phyloP scores from a whole-genome alignment of 2,888 invertebrate genomes.

The Dioctria linearis region DNA sequence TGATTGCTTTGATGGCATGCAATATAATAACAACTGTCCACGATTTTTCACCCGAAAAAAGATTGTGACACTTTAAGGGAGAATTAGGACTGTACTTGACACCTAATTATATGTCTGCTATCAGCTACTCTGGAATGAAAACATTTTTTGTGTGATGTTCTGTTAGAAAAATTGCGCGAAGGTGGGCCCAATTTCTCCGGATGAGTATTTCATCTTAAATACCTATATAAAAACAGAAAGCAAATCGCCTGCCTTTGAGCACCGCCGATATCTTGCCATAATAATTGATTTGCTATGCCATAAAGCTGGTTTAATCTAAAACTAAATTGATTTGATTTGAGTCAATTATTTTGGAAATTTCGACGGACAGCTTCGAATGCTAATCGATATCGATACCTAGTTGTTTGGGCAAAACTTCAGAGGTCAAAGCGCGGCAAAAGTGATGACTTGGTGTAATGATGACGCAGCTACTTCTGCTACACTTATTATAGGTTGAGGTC shows the following conservation, averaged over 20 bases:
- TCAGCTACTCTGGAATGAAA: neutral
- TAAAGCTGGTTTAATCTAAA: neutral
- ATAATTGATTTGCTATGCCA: constrained; percentile 37
- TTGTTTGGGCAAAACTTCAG: too few species aligned
- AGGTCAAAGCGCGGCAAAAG: too few species aligned
- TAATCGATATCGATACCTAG: too few species aligned
- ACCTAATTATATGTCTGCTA: constrained; percentile 37
- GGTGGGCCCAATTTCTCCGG: neutral
- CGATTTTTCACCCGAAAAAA: neutral
- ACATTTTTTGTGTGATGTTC: neutral
- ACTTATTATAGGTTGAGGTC: too few species aligned
- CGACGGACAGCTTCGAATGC: too few species aligned
- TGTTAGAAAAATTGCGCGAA: constrained; percentile 3
- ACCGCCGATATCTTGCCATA: constrained; percentile 41
- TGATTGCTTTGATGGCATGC: constrained; percentile 6
- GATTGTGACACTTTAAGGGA: constrained; percentile 22
- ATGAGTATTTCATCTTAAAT: neutral
- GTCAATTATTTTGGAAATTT: too few species aligned
- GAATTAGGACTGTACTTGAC: constrained; percentile 31
- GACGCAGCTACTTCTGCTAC: too few species aligned
- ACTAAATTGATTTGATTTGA: constrained; percentile 5
- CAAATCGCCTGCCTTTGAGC: constrained; percentile 4
- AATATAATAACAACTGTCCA: neutral
- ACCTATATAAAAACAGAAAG: neutral
- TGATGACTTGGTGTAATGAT: too few species aligned